phyloP scores from a whole-genome alignment of 2,888 invertebrate species.

The Cephalotes varians region DNA sequence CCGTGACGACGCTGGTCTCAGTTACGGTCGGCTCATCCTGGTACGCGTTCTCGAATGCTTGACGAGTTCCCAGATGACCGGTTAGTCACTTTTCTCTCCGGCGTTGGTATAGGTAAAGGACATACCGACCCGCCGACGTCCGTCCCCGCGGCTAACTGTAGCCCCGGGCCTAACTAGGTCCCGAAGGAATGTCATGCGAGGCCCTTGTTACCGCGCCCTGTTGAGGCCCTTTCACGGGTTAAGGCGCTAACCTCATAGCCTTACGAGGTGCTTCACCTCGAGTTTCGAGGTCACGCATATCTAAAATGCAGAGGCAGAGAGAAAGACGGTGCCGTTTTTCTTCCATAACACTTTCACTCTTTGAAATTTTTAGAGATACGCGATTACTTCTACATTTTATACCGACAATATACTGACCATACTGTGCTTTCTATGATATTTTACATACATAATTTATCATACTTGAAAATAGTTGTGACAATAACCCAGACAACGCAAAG shows the following conservation, averaged over 20 bases:
- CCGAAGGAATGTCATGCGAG: slow-evolving; percentile 30
- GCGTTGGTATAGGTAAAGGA: slow-evolving; percentile 32
- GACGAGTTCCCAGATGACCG: slow-evolving; percentile 35
- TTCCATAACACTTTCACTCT: slow-evolving; percentile 1
- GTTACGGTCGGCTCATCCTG: slow-evolving; percentile 24
- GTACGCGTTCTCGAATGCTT: slow-evolving; percentile 22
- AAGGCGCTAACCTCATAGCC: slow-evolving; percentile 10
- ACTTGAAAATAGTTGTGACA: background rate
- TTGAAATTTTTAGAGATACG: background rate
- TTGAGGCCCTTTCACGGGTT: slow-evolving; percentile 17
- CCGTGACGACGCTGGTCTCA: slow-evolving; percentile 25
- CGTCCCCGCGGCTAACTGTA: background rate
- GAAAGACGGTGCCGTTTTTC: background rate
- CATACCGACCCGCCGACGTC: background rate
- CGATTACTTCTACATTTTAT: background rate
- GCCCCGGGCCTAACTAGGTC: slow-evolving; percentile 26
- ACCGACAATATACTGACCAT: background rate
- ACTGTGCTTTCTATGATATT: background rate
- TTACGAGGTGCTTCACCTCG: slow-evolving; percentile 36
- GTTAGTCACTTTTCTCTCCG: slow-evolving; percentile 24
- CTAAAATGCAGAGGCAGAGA: background rate
- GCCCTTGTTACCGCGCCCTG: slow-evolving; percentile 33
- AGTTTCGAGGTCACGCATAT: slow-evolving; percentile 28
- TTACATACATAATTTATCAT: background rate
- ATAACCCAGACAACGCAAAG: too few relatives aligned